phyloP scores from a whole-genome alignment of 2,888 invertebrate genomes.

The Globia sparganii region DNA sequence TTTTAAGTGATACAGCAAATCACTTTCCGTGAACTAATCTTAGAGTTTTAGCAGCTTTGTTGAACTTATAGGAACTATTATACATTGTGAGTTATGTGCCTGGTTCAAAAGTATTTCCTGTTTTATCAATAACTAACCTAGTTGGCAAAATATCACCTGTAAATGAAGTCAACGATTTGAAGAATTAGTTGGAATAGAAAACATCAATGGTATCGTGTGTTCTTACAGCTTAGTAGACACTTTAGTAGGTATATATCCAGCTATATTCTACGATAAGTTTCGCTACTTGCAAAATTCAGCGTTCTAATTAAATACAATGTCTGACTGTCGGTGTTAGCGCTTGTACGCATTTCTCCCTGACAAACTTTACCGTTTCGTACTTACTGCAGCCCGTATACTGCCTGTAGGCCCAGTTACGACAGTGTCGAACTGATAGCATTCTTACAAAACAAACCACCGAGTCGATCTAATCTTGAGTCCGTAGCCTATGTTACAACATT shows the following conservation, averaged over 20 bases:
- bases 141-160: background rate
- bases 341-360: slow-evolving; percentile 43
- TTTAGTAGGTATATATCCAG: background rate
- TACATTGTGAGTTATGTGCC: background rate
- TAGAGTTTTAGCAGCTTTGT: slow-evolving; percentile 1
- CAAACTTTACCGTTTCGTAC: slow-evolving; percentile 38
- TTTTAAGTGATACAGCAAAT: slow-evolving; percentile 9
- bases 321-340: slow-evolving; percentile 1
- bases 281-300: slow-evolving; percentile 7
- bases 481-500: slow-evolving; percentile 72
- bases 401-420: slow-evolving; percentile 60
- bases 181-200: background rate
- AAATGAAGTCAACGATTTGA: background rate
- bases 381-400: slow-evolving; percentile 22
- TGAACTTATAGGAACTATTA: background rate
- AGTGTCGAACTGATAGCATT: slow-evolving; percentile 68
- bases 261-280: slow-evolving; percentile 12
- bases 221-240: background rate
- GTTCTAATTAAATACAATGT: slow-evolving; percentile 21
- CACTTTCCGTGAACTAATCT: slow-evolving; percentile 43
- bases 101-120: background rate
- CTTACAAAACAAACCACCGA: slow-evolving; percentile 71
- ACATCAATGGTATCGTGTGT: background rate
- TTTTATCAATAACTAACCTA: background rate
- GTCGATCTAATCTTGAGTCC: slow-evolving; percentile 66